phyloP scores from a whole-genome alignment of 2,888 invertebrate genomes.

The Mellilla xanthometata region DNA sequence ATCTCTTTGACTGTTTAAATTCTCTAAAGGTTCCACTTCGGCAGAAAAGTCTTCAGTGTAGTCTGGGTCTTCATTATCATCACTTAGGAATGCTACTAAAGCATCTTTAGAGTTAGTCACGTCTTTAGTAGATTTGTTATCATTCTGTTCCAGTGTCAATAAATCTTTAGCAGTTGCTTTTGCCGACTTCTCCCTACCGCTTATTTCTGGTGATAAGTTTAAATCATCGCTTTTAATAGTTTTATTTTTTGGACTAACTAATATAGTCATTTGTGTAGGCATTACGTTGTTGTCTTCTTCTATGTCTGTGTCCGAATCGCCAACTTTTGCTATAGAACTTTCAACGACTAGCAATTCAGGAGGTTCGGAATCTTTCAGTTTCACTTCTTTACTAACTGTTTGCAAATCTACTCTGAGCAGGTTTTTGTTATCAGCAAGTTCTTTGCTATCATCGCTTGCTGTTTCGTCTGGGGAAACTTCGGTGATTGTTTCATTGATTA shows the following conservation, averaged over 20 bases:
- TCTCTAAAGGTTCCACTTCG: constrained; percentile 57
- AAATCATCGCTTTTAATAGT: neutral
- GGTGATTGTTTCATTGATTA: neutral
- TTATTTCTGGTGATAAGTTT: neutral
- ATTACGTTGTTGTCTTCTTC: constrained; percentile 24
- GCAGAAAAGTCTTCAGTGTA: constrained; percentile 58
- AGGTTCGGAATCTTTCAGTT: constrained; percentile 32
- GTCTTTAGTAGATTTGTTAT: constrained; percentile 38
- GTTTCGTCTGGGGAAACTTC: neutral
- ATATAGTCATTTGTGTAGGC: constrained; percentile 48
- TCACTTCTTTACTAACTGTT: constrained; percentile 38
- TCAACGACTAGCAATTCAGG: constrained; percentile 49
- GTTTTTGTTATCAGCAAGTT: constrained; percentile 32
- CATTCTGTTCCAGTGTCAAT: constrained; percentile 25
- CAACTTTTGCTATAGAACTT: constrained; percentile 37
- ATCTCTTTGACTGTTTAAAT: constrained; percentile 30
- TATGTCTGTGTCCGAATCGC: constrained; percentile 27
- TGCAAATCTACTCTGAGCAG: constrained; percentile 53
- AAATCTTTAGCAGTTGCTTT: constrained; percentile 37
- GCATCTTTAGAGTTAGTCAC: constrained; percentile 38
- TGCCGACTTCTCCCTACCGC: constrained; percentile 36
- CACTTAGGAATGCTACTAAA: constrained; percentile 28
- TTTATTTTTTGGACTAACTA: constrained; percentile 50
- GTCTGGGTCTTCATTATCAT: constrained; percentile 36
- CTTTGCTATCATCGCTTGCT: neutral